phyloP scores from a whole-genome alignment of 2,888 invertebrate species.

The Metopia argyrocephala region DNA sequence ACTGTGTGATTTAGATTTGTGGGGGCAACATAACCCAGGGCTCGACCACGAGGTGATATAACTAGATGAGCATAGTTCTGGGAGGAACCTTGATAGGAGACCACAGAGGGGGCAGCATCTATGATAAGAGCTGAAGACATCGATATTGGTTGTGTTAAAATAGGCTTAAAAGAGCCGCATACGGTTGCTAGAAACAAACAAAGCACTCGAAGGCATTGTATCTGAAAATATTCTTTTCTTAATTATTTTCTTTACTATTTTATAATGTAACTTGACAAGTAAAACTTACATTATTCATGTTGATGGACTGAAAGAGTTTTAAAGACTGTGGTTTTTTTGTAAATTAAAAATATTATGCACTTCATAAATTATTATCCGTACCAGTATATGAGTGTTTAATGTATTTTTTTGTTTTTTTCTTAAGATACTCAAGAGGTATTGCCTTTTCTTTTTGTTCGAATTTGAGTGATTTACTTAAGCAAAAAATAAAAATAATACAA shows the following conservation, averaged over 20 bases:
- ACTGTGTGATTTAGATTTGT: slow-evolving; percentile 73
- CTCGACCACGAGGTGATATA: slow-evolving; percentile 74
- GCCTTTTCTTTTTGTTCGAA: slow-evolving; percentile 32
- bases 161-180: neutral
- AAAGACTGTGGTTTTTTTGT: slow-evolving; percentile 45
- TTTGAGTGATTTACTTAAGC: slow-evolving; percentile 58
- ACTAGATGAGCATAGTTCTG: slow-evolving; percentile 74
- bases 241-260: slow-evolving; percentile 8
- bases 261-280: neutral
- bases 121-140: slow-evolving; percentile 67
- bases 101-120: slow-evolving; percentile 73
- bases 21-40: slow-evolving; percentile 73
- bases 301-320: slow-evolving; percentile 54
- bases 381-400: slow-evolving; percentile 11
- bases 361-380: slow-evolving; percentile 15
- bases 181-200: slow-evolving; percentile 31
- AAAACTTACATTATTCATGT: slow-evolving; percentile 59
- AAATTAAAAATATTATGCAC: slow-evolving; percentile 51
- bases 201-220: neutral
- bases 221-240: slow-evolving; percentile 8
- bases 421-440: slow-evolving; percentile 52
- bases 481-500: slow-evolving; percentile 16
- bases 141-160: slow-evolving; percentile 39
- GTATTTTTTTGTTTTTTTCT: slow-evolving; percentile 25
- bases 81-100: slow-evolving; percentile 74